Conservation (phyloP, 2,113 vertebrate genomes). For the Corythornis vintsioides region DNA sequence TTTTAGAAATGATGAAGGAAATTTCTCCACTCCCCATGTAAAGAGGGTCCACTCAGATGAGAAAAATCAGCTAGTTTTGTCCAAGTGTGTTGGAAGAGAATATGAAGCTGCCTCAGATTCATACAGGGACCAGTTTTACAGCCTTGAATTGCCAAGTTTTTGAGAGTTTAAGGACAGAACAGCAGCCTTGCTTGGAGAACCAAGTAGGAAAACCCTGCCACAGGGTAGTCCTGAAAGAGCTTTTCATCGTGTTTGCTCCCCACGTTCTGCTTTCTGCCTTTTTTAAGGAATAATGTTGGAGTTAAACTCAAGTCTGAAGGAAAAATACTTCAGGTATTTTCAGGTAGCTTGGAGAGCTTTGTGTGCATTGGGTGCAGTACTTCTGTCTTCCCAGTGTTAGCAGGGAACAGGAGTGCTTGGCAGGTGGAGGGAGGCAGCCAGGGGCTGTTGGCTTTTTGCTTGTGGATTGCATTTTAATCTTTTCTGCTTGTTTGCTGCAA, state of each 20-base stretch:
- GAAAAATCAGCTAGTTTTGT: background rate
- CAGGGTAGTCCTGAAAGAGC: background rate
- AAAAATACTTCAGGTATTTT: background rate
- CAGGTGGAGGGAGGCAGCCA: background rate
- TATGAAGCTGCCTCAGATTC: background rate
- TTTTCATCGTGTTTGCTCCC: background rate
- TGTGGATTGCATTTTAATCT: background rate
- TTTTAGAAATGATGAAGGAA: background rate
- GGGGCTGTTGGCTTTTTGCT: background rate
- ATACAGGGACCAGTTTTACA: background rate
- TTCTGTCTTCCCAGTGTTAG: background rate
- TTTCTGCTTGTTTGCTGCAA: background rate
- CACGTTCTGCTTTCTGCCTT: background rate
- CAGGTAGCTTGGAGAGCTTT: background rate
- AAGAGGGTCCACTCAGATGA: background rate
- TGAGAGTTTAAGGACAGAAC: background rate
- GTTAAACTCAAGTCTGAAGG: background rate
- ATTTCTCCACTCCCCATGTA: background rate
- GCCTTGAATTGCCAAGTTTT: background rate
- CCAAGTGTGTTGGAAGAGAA: background rate
- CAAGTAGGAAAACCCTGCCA: background rate
- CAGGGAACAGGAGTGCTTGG: background rate
- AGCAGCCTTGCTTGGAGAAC: background rate
- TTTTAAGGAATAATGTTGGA: background rate
- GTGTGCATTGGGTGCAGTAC: background rate